Percentiles rank a stretch among this genome's conserved stretches.
Conservation (phyloP, 2,113 vertebrate genomes). For the Leuciscus idus region DNA sequence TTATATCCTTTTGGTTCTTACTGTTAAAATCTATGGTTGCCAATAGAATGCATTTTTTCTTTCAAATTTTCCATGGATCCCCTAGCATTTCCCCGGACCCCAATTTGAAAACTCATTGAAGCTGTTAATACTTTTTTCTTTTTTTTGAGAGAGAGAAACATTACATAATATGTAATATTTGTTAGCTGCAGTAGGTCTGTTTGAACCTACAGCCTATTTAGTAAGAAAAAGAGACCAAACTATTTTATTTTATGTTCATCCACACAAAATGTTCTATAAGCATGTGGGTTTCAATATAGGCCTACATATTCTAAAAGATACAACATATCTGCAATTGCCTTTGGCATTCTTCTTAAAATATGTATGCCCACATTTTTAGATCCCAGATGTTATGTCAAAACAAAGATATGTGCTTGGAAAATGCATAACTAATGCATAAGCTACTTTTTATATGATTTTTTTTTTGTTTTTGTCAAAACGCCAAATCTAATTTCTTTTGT, state of each 20-base stretch:
- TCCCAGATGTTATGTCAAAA: slow-evolving; percentile 49
- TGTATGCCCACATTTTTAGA: slow-evolving; percentile 64
- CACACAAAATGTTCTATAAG: not conserved
- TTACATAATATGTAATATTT: too few species aligned
- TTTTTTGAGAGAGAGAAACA: too few species aligned
- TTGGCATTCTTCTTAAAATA: slow-evolving; percentile 68
- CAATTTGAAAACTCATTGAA: not conserved
- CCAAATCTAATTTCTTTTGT: not conserved
- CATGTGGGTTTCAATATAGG: slow-evolving; percentile 59
- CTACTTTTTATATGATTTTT: not conserved
- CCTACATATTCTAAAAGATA: slow-evolving; percentile 61
- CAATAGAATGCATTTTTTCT: not conserved
- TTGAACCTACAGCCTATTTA: too few species aligned
- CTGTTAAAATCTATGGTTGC: too few species aligned
- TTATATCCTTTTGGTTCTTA: too few species aligned
- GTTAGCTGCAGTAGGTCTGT: too few species aligned
- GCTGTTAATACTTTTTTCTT: too few species aligned
- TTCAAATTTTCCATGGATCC: not conserved
- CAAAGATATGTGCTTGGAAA: slow-evolving; percentile 32
- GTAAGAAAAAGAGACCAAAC: too few species aligned
- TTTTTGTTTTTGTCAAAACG: not conserved
- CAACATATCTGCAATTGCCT: slow-evolving; percentile 63
- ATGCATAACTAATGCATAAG: slow-evolving; percentile 51
- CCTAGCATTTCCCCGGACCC: not conserved
- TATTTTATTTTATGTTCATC: not conserved